Conservation (phyloP, 1,140 invertebrate genomes). For the Stenopsyche tienmushanensis region DNA sequence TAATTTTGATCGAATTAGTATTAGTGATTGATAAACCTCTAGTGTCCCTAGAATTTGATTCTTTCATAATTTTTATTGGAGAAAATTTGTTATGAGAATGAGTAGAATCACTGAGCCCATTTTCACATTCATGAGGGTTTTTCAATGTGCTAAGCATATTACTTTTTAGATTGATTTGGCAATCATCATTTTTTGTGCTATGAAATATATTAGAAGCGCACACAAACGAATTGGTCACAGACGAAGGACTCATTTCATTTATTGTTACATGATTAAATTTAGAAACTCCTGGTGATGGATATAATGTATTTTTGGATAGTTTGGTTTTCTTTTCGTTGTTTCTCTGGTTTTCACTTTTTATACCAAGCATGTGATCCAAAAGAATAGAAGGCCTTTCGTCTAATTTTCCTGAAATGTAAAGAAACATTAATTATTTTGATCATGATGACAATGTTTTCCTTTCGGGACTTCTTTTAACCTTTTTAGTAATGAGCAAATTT, state of each 20-base stretch:
- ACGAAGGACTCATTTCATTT: not conserved
- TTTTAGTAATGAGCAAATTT: no score
- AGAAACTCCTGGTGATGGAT: no score
- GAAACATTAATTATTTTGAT: not conserved
- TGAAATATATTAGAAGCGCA: slow-evolving; percentile 32
- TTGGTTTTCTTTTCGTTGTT: slow-evolving; percentile 4
- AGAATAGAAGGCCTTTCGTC: slow-evolving; percentile 33
- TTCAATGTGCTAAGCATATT: not conserved
- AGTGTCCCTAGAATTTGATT: no score
- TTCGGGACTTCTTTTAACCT: no score
- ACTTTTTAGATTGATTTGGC: slow-evolving; percentile 10
- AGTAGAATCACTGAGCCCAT: no score
- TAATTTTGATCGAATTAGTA: no score
- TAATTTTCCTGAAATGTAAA: slow-evolving; percentile 34
- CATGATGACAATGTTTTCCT: not conserved
- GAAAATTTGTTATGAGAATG: no score
- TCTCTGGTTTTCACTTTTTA: slow-evolving; percentile 24
- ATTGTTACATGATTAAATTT: no score
- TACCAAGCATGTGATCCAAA: slow-evolving; percentile 33
- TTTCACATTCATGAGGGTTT: not conserved
- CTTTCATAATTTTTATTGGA: no score
- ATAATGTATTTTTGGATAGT: not conserved
- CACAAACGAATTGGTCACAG: slow-evolving; percentile 24
- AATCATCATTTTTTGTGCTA: slow-evolving; percentile 34
- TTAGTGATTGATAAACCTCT: no score